Conservation (phyloP, 1,140 invertebrate species). For the Euglossa dilemma region DNA sequence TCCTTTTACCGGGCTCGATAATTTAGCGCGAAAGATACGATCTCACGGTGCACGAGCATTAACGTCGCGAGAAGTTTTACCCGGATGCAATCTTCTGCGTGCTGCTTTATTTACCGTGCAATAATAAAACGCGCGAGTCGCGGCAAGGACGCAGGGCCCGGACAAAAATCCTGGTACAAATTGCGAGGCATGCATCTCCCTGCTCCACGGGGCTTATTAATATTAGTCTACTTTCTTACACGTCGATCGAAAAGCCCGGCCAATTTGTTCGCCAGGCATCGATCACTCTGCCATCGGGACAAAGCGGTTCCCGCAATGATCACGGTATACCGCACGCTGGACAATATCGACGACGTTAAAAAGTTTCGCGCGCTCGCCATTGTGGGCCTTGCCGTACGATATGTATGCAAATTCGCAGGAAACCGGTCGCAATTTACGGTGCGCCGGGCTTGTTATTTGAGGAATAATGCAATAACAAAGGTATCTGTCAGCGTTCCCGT, state of each 20-base stretch:
- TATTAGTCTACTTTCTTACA: background rate
- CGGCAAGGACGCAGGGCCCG: background rate
- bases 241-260: background rate
- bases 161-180: background rate
- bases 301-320: constrained; percentile 16
- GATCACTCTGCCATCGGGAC: constrained; percentile 32
- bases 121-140: background rate
- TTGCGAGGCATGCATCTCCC: background rate
- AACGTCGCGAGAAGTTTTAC: background rate
- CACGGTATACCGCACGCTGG: background rate
- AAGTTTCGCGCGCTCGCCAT: background rate
- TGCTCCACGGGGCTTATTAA: background rate
- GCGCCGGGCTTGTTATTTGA: constrained; percentile 39
- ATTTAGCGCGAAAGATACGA: constrained; percentile 10
- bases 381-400: constrained; percentile 39
- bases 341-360: constrained; percentile 28
- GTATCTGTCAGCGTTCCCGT: background rate
- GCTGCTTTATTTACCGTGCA: background rate
- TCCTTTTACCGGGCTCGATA: background rate
- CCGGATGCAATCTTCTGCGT: background rate
- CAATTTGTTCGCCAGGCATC: constrained; percentile 40
- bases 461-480: constrained; percentile 41
- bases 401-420: constrained; percentile 64
- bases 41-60: background rate
- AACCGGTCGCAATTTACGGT: constrained; percentile 54